Evolutionary conservation across 1,140 invertebrate species (phyloP).

Genomic region (Trypoxylus dichotomus): DNA sequence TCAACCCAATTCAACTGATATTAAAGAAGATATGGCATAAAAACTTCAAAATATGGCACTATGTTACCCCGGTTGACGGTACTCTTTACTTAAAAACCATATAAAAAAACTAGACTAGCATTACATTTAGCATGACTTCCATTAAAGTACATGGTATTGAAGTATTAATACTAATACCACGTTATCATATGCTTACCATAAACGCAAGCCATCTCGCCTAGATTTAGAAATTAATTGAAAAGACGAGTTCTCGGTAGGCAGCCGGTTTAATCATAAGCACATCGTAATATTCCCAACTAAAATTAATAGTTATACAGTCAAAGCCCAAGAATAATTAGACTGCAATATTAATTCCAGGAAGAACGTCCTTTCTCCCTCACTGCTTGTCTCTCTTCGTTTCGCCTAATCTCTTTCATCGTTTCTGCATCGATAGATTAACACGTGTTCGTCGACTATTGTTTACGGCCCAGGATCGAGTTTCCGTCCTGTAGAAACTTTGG

Average conservation of each 20-base stretch:
- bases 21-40: no score
- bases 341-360: neutral
- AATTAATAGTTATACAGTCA: neutral
- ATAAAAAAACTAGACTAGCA: no score
- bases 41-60: no score
- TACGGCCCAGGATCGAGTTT: neutral
- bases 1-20: no score
- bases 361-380: neutral
- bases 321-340: neutral
- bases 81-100: no score
- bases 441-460: neutral
- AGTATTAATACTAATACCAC: no score
- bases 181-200: no score
- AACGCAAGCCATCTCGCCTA: no score
- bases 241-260: neutral
- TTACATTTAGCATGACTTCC: no score
- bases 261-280: neutral
- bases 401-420: neutral
- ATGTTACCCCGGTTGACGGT: no score
- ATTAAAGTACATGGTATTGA: no score
- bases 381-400: neutral
- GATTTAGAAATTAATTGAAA: neutral
- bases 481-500: neutral
- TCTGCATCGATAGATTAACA: neutral
- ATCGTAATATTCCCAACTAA: neutral